Conservation (phyloP, 2,797 vertebrate genomes). For the Eidolon dupreanum region DNA sequence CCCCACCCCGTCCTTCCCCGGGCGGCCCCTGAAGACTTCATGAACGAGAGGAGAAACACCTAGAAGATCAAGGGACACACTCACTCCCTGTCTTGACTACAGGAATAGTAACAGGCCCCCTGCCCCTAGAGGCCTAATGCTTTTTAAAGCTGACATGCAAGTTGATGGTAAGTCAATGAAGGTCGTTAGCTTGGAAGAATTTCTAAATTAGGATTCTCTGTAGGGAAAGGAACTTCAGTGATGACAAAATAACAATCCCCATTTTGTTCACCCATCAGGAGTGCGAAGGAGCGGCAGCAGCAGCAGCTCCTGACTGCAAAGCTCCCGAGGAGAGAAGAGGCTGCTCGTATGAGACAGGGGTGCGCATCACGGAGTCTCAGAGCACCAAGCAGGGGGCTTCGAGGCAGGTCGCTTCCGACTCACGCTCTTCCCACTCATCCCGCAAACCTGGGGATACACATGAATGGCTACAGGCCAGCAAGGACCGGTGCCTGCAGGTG, state of each 20-base stretch:
- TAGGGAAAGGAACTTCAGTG: conserved; percentile 54
- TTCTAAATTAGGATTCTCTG: conserved; percentile 71
- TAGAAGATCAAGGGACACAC: not conserved
- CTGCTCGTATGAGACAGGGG: not conserved
- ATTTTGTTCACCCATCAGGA: not conserved
- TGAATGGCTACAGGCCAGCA: not conserved
- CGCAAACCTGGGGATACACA: not conserved
- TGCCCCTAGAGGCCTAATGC: conserved; percentile 26
- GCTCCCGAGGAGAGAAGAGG: not conserved
- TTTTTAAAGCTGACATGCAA: conserved; percentile 62
- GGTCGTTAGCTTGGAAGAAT: conserved; percentile 66
- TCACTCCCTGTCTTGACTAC: not conserved
- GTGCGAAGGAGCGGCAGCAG: not conserved
- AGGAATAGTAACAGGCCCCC: not conserved
- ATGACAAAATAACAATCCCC: conserved; percentile 45
- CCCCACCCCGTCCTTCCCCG: not conserved
- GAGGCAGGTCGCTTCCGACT: not conserved
- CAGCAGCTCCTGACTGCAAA: not conserved
- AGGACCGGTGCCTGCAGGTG: not conserved
- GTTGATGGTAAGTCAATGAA: conserved; percentile 58
- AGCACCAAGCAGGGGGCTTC: not conserved
- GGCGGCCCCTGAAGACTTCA: not conserved
- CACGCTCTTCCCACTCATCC: not conserved
- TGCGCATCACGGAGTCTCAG: not conserved
- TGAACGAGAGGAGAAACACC: not conserved